These are phyloP conservation scores for Doryteuthis pealeii DNA, from an alignment of 1,140 invertebrate genomes.

Conservation along the genomic window DNA sequence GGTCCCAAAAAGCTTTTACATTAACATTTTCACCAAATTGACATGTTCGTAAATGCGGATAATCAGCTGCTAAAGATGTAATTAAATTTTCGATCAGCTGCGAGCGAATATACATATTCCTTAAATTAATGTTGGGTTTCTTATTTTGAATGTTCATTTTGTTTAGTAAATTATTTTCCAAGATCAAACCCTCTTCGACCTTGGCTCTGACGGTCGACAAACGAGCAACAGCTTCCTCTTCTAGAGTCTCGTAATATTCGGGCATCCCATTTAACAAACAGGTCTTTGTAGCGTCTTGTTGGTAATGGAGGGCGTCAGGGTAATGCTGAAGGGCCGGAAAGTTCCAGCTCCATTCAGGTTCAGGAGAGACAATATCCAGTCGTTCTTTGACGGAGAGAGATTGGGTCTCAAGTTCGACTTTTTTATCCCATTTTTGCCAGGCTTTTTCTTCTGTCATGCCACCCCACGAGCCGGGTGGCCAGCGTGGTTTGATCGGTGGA, in stretches of 20 bases:
- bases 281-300: slow-evolving; percentile 42
- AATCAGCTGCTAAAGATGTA: slow-evolving; percentile 19
- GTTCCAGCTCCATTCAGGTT: slow-evolving; percentile 14
- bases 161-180: slow-evolving; percentile 17
- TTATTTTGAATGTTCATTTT: slow-evolving; percentile 10
- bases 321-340: slow-evolving; percentile 20
- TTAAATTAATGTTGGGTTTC: neutral
- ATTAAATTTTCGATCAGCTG: slow-evolving; percentile 23
- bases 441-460: slow-evolving; percentile 30
- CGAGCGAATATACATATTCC: slow-evolving; percentile 17
- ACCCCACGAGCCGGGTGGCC: slow-evolving; percentile 45
- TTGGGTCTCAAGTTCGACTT: slow-evolving; percentile 16
- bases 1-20: slow-evolving; percentile 40
- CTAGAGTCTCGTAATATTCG: slow-evolving; percentile 22
- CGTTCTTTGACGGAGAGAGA: slow-evolving; percentile 26
- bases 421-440: slow-evolving; percentile 34
- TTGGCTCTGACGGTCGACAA: slow-evolving; percentile 17
- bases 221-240: slow-evolving; percentile 17
- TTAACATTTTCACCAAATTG: slow-evolving; percentile 41
- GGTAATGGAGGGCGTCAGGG: slow-evolving; percentile 29
- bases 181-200: too few relatives aligned
- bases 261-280: slow-evolving; percentile 32
- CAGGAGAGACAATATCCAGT: slow-evolving; percentile 25
- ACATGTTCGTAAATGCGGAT: slow-evolving; percentile 32
- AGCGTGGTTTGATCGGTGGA: slow-evolving; percentile 44